These are phyloP conservation scores for Cantharis rustica DNA, from an alignment of 2,888 invertebrate species.

Conservation along the genomic window DNA sequence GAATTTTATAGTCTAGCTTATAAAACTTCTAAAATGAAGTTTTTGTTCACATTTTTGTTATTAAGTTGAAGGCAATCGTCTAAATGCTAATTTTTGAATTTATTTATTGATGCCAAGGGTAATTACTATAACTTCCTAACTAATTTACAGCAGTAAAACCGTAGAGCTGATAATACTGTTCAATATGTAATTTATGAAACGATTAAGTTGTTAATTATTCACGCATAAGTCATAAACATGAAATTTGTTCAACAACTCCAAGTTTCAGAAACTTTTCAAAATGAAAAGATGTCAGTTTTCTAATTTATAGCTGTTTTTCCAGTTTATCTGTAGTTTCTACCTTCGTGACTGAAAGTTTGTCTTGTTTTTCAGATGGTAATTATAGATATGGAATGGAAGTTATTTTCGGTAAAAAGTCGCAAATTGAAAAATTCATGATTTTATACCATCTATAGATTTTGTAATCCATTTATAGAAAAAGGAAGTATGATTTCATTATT, in stretches of 20 bases:
- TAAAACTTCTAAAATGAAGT: background rate
- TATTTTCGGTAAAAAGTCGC: background rate
- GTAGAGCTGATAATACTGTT: background rate
- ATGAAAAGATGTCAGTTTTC: background rate
- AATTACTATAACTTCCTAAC: background rate
- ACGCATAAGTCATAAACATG: background rate
- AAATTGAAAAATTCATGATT: background rate
- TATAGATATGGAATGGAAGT: background rate
- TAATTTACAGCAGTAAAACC: background rate
- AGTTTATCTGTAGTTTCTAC: background rate
- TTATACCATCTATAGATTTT: background rate
- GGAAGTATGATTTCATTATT: background rate
- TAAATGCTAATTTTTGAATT: background rate
- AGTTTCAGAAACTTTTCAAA: background rate
- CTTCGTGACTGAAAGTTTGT: background rate
- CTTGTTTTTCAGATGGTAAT: background rate
- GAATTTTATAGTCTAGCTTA: background rate
- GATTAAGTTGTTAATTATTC: background rate
- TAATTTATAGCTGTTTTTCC: background rate
- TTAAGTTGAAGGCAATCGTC: background rate
- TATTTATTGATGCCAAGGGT: background rate
- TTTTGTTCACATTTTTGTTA: background rate
- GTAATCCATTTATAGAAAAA: background rate
- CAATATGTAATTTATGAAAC: background rate
- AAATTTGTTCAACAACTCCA: background rate